Percentiles rank a stretch among this genome's conserved stretches.
Evolutionary conservation across 2,888 invertebrate species (phyloP).

Genomic region (Coenonympha arcania): DNA sequence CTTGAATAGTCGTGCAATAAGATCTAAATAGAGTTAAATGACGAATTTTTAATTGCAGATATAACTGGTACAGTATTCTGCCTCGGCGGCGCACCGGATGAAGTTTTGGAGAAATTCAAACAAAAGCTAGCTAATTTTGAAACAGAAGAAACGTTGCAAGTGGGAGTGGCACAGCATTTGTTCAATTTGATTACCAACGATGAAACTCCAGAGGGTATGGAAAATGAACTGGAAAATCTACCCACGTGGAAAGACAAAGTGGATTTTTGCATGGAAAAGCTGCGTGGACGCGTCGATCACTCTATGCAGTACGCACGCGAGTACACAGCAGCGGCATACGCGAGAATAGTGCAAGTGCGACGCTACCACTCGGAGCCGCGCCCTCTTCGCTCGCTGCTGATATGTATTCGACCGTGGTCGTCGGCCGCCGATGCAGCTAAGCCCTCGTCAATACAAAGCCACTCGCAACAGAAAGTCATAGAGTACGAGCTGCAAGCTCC

Average conservation of each 20-base stretch:
- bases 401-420: conserved; percentile 32
- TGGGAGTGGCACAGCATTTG: conserved; percentile 43
- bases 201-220: conserved; percentile 19
- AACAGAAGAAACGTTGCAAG: conserved; percentile 39
- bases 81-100: conserved; percentile 42
- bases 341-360: conserved; percentile 31
- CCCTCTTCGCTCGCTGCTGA: conserved; percentile 35
- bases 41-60: conserved; percentile 30
- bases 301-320: conserved; percentile 46
- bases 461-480: conserved; percentile 34
- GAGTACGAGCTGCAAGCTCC: conserved; percentile 38
- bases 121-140: conserved; percentile 32
- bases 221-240: conserved; percentile 20
- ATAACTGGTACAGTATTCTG: conserved; percentile 47
- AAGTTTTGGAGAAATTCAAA: conserved; percentile 34
- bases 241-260: conserved; percentile 40
- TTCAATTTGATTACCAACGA: conserved; percentile 36
- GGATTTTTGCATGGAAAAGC: conserved; percentile 32
- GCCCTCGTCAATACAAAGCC: conserved; percentile 30
- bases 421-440: conserved; percentile 23
- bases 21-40: too few relatives aligned
- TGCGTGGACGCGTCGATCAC: conserved; percentile 41
- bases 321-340: conserved; percentile 38
- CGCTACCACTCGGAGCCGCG: conserved; percentile 24
- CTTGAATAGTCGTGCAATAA: too few relatives aligned